A percentile compares a stretch with the other conserved stretches of the same genome.
phyloP scores from a whole-genome alignment of 1,140 invertebrate genomes.

The Bombus consobrinus region DNA sequence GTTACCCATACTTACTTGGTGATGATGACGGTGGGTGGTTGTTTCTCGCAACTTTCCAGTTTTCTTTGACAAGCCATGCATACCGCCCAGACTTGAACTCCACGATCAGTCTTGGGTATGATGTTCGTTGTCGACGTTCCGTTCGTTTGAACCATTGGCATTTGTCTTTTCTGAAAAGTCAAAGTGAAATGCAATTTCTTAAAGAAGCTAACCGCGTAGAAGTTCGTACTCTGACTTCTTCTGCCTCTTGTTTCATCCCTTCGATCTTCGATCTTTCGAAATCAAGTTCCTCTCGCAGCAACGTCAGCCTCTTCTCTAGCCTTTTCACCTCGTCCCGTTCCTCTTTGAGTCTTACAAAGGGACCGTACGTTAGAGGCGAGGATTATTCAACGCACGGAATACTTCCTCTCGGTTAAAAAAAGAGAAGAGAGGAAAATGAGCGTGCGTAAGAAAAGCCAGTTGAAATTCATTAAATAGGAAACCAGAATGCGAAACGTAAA shows the following conservation, averaged over 20 bases:
- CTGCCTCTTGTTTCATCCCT: background rate
- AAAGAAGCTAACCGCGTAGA: background rate
- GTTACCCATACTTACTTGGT: constrained; percentile 65
- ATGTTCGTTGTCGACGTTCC: constrained; percentile 52
- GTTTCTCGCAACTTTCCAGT: constrained; percentile 62
- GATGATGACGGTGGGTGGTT: constrained; percentile 66
- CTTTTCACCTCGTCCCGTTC: constrained; percentile 37
- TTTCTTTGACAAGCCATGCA: constrained; percentile 67
- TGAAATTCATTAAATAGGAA: background rate
- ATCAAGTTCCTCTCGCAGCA: constrained; percentile 46
- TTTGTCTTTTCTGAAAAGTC: constrained; percentile 4
- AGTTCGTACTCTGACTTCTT: background rate
- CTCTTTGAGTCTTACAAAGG: constrained; percentile 39
- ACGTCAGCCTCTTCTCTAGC: constrained; percentile 36
- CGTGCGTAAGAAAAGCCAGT: no score
- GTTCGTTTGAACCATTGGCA: background rate
- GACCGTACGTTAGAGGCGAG: background rate
- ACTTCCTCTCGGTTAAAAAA: background rate
- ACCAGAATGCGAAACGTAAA: background rate
- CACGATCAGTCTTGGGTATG: constrained; percentile 33
- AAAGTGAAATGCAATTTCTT: background rate
- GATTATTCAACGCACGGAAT: background rate
- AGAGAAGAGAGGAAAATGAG: background rate
- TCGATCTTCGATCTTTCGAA: constrained; percentile 35
- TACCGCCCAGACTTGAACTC: constrained; percentile 60